Evolutionary conservation across 2,113 vertebrate species (phyloP).

Genomic region (Eudyptes chrysolophus): DNA sequence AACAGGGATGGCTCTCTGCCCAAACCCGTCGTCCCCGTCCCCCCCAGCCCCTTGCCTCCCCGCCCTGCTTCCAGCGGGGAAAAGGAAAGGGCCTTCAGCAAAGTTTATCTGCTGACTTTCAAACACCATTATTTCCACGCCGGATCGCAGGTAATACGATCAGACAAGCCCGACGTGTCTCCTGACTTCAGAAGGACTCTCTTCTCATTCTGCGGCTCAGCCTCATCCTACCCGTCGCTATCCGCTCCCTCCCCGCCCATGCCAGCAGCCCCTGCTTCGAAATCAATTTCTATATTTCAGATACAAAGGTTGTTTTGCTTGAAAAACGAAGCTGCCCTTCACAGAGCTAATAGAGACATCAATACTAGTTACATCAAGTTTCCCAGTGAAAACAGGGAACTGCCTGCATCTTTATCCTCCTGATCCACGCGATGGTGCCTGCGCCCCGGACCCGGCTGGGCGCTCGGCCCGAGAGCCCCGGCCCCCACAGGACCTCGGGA

Average conservation of each 20-base stretch:
- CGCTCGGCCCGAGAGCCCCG: accelerated
- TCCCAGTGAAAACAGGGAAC: background rate
- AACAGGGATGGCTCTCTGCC: background rate
- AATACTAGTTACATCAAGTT: background rate
- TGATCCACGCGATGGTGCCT: background rate
- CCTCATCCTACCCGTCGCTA: background rate
- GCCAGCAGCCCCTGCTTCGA: background rate
- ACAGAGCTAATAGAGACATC: slow-evolving; percentile 57
- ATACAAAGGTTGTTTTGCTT: slow-evolving; percentile 42
- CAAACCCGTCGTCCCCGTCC: accelerated
- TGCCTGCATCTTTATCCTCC: background rate
- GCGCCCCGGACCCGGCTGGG: accelerated
- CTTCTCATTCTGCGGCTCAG: background rate
- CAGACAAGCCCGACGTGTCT: background rate
- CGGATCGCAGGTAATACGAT: background rate
- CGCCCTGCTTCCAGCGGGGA: background rate
- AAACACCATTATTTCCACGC: background rate
- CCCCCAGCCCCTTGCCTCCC: background rate
- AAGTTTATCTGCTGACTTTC: slow-evolving; percentile 15
- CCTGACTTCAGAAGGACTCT: background rate
- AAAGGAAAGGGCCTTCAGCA: background rate
- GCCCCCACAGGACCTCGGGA: background rate
- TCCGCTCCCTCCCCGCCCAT: background rate
- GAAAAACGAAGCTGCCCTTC: slow-evolving; percentile 64
- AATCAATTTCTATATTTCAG: slow-evolving; percentile 21